phyloP scores from a whole-genome alignment of 2,113 vertebrate genomes.

The Scatophagus argus region DNA sequence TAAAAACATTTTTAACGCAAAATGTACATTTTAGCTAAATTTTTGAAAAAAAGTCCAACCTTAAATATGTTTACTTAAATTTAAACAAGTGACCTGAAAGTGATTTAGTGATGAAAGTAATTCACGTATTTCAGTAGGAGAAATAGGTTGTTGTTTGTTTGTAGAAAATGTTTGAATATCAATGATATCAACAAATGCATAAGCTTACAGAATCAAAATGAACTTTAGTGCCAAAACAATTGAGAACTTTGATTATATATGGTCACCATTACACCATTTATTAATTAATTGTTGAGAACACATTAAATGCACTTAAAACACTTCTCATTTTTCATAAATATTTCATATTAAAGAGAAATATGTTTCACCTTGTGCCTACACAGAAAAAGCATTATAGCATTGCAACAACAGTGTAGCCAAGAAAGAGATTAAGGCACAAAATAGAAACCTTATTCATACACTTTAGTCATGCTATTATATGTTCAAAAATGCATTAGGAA shows the following conservation, averaged over 20 bases:
- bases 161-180: neutral
- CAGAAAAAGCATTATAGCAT: conserved; percentile 74
- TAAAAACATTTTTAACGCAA: neutral
- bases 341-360: conserved; percentile 83
- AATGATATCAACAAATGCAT: neutral
- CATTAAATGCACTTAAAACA: conserved; percentile 85
- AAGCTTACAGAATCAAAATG: conserved; percentile 2
- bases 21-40: conserved; percentile 15
- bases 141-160: neutral
- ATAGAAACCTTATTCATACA: conserved; percentile 80
- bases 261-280: conserved; percentile 88
- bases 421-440: conserved; percentile 93
- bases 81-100: neutral
- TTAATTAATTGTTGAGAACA: conserved; percentile 85
- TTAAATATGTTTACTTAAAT: neutral
- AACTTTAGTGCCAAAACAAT: conserved; percentile 12
- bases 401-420: conserved; percentile 82
- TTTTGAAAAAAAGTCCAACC: neutral
- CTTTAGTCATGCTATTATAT: conserved; percentile 88
- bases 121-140: neutral
- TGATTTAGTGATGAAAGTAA: neutral
- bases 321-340: conserved; percentile 88
- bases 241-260: conserved; percentile 74
- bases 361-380: conserved; percentile 83
- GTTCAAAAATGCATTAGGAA: conserved; percentile 82